Base-by-base conservation (phyloP, 2,888 invertebrate species). In the Xestia c-nigrum region DNA sequence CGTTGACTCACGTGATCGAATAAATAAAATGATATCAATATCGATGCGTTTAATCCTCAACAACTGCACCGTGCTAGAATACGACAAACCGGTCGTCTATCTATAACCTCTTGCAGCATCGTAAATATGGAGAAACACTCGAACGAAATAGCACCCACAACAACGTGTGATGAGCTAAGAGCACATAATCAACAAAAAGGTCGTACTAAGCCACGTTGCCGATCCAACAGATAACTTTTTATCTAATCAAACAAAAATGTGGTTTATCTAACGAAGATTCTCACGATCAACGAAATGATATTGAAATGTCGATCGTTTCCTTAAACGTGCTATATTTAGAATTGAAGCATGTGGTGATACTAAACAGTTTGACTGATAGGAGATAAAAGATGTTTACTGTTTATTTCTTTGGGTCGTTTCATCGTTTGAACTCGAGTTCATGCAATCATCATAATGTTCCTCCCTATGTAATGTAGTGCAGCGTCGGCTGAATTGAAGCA, bases 51-150 rank as follows among this genome's bases (percentile, higher is more conserved):
- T 77, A 76, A 89, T 89, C 81, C 86, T 85, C 84, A 85, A 88
- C 86, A 78, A 85, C 84, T 87, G 85, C 84, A 80, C 40, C 67
- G 57, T 59, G 75, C 68, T 76, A 85, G 78, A 78, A 76, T 83
- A 80, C 87, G 85, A 79, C 84, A 85, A 90, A 89, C 92, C 90
- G 90, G 91, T 91, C 87, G 87, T 88, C 89, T 91, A 89, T 89
- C 85, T 91, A 89, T 92, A 91, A 91, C 90, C 90, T 90, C 89
- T 93, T 93, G 91, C 90, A 86, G 90, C 90, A 91, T 89, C 73
- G 68, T 74, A 83, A 87, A 83, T 84, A 84, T 84, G 81, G 74
- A 83, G 88, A 87, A 84, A 87, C 72, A 84, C 76, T 80, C 43
- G 52, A 74, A 66, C 81, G 69, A 69, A 86, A 79, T 69, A 85